Evolutionary conservation across 2,888 invertebrate species (phyloP).

Genomic region (Cylindroiulus punctatus): DNA sequence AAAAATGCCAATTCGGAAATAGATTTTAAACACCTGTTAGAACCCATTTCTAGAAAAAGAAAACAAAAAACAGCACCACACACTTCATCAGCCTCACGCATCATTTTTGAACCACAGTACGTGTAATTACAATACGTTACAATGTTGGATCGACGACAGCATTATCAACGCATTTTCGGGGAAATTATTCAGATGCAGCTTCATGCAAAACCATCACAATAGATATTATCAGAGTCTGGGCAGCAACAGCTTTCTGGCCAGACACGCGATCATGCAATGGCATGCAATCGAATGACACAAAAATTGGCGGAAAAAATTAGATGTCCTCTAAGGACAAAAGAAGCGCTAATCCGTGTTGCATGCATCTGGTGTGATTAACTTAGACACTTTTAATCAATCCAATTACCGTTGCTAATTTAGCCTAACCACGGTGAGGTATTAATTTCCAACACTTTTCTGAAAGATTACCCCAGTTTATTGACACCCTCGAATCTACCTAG

Average conservation of each 20-base stretch:
- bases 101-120: too few species aligned
- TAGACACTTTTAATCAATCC: constrained; percentile 7
- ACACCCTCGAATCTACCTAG: not conserved
- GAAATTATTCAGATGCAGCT: not conserved
- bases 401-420: not conserved
- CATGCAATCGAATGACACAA: not conserved
- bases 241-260: not conserved
- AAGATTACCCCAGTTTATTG: constrained; percentile 18
- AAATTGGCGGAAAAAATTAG: too few species aligned
- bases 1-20: too few species aligned
- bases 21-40: too few species aligned
- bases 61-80: too few species aligned
- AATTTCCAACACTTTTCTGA: constrained; percentile 10
- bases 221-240: not conserved
- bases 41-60: too few species aligned
- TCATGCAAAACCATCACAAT: not conserved
- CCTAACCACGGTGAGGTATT: constrained; percentile 2
- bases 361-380: not conserved
- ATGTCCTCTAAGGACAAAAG: not conserved
- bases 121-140: not conserved
- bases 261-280: not conserved
- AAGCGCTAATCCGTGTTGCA: not conserved
- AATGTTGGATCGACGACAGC: not conserved
- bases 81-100: too few species aligned
- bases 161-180: not conserved